Percentiles rank a stretch among this genome's conserved stretches.
These are phyloP conservation scores for Alfaro cultratus DNA, from an alignment of 2,797 vertebrate species.

Conservation along the genomic window DNA sequence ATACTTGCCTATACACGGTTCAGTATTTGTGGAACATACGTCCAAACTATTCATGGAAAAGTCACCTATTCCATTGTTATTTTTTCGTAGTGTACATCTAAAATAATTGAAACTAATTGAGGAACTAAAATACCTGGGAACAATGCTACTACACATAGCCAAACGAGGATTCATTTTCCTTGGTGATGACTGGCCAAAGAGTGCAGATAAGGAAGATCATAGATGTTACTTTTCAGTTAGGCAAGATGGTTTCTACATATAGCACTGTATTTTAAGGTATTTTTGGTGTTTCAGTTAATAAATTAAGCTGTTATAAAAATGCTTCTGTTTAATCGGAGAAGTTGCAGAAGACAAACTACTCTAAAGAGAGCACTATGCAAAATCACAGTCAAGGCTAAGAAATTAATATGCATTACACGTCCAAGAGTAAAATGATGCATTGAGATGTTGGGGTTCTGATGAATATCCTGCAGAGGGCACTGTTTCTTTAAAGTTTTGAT, in stretches of 20 bases:
- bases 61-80: too few relatives aligned
- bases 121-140: not conserved
- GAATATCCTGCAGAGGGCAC: conserved; percentile 64
- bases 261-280: not conserved
- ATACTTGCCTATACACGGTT: not conserved
- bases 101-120: not conserved
- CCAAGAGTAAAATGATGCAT: not conserved
- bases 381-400: not conserved
- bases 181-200: not conserved
- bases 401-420: not conserved
- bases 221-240: not conserved
- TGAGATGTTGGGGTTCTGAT: conserved; percentile 36
- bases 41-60: too few relatives aligned
- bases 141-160: not conserved
- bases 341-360: not conserved
- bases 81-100: too few relatives aligned
- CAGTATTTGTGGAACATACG: not conserved
- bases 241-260: not conserved
- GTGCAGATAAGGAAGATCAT: not conserved
- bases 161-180: not conserved
- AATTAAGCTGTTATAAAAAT: not conserved
- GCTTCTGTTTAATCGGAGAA: not conserved
- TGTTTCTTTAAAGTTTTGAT: conserved; percentile 24
- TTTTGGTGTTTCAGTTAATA: not conserved
- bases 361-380: not conserved